A percentile compares a stretch with the other conserved stretches of the same genome.
Evolutionary conservation across 92 coral and sea anemone genomes (phyloP).

Genomic region (Montipora capitata): DNA sequence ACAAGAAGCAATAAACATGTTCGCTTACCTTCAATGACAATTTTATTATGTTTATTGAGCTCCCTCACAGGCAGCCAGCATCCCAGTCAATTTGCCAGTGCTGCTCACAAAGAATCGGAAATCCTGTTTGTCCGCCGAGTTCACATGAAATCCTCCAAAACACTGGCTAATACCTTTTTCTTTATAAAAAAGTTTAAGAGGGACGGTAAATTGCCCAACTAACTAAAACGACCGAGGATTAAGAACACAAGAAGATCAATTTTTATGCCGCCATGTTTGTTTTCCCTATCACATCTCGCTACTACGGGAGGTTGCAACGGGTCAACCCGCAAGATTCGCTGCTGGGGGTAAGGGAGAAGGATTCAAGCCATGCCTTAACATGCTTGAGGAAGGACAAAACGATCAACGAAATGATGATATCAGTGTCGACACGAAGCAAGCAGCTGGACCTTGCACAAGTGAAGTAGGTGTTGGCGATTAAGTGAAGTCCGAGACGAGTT

Average conservation of each 20-base stretch:
- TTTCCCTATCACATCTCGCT: neutral
- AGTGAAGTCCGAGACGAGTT: too few relatives aligned
- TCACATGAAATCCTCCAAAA: slow-evolving; percentile 3
- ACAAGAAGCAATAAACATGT: slow-evolving; percentile 8
- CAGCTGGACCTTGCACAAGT: too few relatives aligned
- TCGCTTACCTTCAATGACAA: slow-evolving; percentile 14
- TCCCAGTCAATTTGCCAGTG: too few relatives aligned
- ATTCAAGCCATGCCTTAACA: neutral
- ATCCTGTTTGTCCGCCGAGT: neutral
- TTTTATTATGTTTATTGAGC: neutral
- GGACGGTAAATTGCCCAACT: neutral
- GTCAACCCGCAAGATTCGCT: slow-evolving; percentile 24
- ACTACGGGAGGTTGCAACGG: neutral
- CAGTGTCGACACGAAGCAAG: too few relatives aligned
- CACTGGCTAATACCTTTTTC: neutral
- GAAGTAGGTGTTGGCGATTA: too few relatives aligned
- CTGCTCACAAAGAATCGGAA: neutral
- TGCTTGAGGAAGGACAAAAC: too few relatives aligned
- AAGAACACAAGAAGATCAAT: neutral
- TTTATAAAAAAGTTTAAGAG: neutral
- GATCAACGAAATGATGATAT: too few relatives aligned
- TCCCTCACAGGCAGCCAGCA: neutral
- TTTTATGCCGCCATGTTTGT: slow-evolving; percentile 8
- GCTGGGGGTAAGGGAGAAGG: slow-evolving; percentile 16
- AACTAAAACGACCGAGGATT: neutral